Evolutionary conservation across 2,113 vertebrate species (phyloP).

Genomic region (Sakesphorus luctuosus): DNA sequence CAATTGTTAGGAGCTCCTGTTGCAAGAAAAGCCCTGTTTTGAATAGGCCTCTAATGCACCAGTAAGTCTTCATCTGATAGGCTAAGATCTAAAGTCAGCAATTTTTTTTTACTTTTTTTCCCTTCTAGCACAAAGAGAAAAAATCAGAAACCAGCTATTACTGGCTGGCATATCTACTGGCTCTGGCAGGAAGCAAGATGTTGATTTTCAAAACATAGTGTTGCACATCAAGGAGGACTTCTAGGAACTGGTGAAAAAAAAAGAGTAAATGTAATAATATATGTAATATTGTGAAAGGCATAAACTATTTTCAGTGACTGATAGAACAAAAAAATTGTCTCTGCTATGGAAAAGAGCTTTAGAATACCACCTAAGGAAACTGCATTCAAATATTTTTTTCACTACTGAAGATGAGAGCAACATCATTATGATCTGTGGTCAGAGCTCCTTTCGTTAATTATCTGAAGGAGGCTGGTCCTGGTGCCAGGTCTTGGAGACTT

Average conservation of each 20-base stretch:
- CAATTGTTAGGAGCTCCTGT: slow-evolving; percentile 63
- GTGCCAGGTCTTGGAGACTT: not conserved
- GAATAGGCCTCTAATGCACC: slow-evolving; percentile 31
- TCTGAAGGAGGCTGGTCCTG: not conserved
- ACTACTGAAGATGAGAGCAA: not conserved
- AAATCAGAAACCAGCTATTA: slow-evolving; percentile 6
- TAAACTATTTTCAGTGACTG: not conserved
- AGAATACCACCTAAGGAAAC: not conserved
- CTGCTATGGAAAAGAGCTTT: not conserved
- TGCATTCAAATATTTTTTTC: not conserved
- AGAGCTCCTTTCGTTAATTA: not conserved
- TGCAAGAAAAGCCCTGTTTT: slow-evolving; percentile 55
- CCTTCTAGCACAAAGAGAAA: not conserved
- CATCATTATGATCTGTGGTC: not conserved
- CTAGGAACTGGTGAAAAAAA: not conserved
- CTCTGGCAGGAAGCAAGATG: not conserved
- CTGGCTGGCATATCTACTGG: not conserved
- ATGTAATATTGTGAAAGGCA: not conserved
- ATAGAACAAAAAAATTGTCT: not conserved
- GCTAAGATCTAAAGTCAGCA: slow-evolving; percentile 24
- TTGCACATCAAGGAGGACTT: not conserved
- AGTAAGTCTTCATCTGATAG: slow-evolving; percentile 8
- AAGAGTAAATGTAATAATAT: not conserved
- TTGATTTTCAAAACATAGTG: slow-evolving; percentile 15
- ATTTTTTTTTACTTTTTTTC: slow-evolving; percentile 18